These are phyloP conservation scores for Meliscaeva auricollis DNA, from an alignment of 2,888 invertebrate genomes.

Conservation along the genomic window DNA sequence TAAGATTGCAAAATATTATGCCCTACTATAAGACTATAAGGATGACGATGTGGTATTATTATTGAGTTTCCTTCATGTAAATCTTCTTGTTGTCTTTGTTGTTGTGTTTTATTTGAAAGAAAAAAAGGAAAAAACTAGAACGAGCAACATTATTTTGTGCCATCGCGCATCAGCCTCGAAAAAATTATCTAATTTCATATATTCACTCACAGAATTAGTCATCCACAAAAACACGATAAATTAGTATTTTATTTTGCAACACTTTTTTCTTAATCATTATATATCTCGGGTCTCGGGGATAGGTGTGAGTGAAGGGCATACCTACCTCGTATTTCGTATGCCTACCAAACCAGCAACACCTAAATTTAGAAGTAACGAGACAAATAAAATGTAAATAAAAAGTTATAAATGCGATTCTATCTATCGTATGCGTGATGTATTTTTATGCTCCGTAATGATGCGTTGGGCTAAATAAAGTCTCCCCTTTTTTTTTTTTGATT, in stretches of 20 bases:
- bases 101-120: background rate
- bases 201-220: conserved; percentile 67
- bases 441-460: conserved; percentile 23
- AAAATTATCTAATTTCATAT: conserved; percentile 64
- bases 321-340: background rate
- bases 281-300: background rate
- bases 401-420: conserved; percentile 12
- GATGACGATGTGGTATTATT: conserved; percentile 60
- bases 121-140: conserved; percentile 44
- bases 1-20: conserved; percentile 72
- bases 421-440: conserved; percentile 12
- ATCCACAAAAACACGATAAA: conserved; percentile 51
- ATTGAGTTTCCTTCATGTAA: conserved; percentile 61
- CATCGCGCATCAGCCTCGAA: conserved; percentile 14
- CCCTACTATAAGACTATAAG: conserved; percentile 54
- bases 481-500: background rate
- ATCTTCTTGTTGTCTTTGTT: background rate
- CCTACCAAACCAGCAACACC: conserved; percentile 9
- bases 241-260: conserved; percentile 52
- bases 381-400: conserved; percentile 4
- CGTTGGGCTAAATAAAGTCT: conserved; percentile 12
- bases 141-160: conserved; percentile 52
- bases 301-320: background rate
- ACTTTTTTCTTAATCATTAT: conserved; percentile 49
- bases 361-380: conserved; percentile 60